Conservation (phyloP, 2,888 invertebrate genomes). For the Diaphora mendica region DNA sequence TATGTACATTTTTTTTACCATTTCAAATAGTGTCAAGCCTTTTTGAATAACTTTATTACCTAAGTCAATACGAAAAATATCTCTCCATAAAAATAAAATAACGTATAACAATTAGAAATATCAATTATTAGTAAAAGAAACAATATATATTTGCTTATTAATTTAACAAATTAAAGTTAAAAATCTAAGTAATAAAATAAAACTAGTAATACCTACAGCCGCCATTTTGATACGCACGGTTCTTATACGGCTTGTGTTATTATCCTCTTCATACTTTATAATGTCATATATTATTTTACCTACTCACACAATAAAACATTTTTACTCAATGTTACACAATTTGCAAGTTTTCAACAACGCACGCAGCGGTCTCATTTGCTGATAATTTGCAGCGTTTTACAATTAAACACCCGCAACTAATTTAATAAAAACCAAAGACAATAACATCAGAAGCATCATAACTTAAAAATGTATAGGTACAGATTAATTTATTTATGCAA, state of each 20-base stretch:
- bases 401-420: background rate
- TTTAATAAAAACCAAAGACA: background rate
- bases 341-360: conserved; percentile 27
- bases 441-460: background rate
- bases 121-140: background rate
- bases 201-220: conserved; percentile 6
- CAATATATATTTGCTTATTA: background rate
- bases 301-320: conserved; percentile 38
- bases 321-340: conserved; percentile 31
- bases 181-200: background rate
- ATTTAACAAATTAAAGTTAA: background rate
- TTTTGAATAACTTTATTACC: too few relatives aligned
- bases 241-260: background rate
- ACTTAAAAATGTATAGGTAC: background rate
- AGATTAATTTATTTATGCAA: background rate
- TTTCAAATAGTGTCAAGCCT: too few relatives aligned
- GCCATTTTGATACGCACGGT: conserved; percentile 16
- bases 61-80: too few relatives aligned
- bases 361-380: conserved; percentile 30
- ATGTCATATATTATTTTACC: conserved; percentile 18
- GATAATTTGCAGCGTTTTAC: conserved; percentile 22
- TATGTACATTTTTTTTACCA: too few relatives aligned
- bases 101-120: too few relatives aligned
- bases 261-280: background rate
- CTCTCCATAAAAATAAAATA: too few relatives aligned